These are phyloP conservation scores for Rhagonycha lutea DNA, from an alignment of 2,888 invertebrate species.

Conservation along the genomic window DNA sequence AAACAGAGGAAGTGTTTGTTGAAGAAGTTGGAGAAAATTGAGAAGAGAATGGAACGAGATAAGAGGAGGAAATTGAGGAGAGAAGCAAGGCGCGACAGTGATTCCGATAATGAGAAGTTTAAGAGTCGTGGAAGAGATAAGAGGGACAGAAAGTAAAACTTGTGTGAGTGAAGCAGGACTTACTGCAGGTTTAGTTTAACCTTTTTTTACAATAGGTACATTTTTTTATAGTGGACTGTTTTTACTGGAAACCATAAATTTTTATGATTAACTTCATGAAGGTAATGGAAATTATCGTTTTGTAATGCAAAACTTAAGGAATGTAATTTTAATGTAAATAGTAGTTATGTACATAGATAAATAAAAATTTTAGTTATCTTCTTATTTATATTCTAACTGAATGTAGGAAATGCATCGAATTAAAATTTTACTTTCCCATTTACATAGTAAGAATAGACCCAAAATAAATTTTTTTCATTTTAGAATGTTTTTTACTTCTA, in stretches of 20 bases:
- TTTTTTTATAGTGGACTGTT: background rate
- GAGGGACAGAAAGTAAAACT: background rate
- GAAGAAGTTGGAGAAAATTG: conserved; percentile 78
- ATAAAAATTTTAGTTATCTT: no score
- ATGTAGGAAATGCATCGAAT: no score
- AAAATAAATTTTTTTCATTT: no score
- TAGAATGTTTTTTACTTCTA: no score
- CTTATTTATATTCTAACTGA: no score
- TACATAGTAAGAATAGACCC: no score
- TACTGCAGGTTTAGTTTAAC: background rate
- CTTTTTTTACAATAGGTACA: background rate
- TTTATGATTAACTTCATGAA: background rate
- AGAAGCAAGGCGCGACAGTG: conserved; percentile 24
- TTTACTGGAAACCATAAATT: background rate
- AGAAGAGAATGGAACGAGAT: conserved; percentile 50
- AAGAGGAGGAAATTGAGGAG: conserved; percentile 35
- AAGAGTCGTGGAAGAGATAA: background rate
- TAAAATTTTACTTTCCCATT: no score
- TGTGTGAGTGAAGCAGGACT: background rate
- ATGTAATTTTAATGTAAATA: no score
- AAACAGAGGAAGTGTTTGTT: conserved; percentile 90
- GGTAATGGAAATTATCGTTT: background rate
- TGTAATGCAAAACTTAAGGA: background rate
- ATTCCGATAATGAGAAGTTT: conserved; percentile 11
- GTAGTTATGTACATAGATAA: no score